Conservation (phyloP, 2,797 vertebrate species). For the Heteromormyrus szaboi region DNA sequence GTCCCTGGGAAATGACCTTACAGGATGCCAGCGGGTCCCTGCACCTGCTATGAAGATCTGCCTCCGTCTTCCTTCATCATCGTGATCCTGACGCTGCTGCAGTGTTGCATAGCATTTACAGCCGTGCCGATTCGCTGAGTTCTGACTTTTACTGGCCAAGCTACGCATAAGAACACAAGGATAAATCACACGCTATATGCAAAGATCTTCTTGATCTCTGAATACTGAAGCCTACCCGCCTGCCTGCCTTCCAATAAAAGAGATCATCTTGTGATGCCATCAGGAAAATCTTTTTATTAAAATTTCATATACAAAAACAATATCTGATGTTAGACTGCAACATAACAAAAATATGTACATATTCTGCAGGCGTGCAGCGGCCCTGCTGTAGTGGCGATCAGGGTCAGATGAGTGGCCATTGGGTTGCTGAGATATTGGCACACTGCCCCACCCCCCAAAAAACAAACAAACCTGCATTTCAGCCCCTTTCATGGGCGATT, state of each 20-base stretch:
- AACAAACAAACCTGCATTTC: background rate
- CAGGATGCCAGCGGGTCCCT: background rate
- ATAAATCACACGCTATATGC: background rate
- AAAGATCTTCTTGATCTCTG: background rate
- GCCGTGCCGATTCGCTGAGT: background rate
- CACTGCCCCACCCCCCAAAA: background rate
- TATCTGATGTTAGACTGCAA: conserved; percentile 47
- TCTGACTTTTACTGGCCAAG: background rate
- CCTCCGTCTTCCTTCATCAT: background rate
- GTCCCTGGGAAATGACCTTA: background rate
- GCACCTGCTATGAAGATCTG: background rate
- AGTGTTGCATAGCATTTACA: background rate
- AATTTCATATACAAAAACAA: conserved; percentile 68
- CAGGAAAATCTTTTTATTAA: conserved; percentile 59
- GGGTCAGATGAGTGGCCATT: background rate
- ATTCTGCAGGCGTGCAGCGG: conserved; percentile 32
- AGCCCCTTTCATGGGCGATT: background rate
- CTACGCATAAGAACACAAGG: background rate
- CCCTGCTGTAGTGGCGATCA: background rate
- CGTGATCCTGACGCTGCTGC: background rate
- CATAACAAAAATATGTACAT: conserved; percentile 62
- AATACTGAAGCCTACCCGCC: background rate
- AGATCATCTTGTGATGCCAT: conserved; percentile 7
- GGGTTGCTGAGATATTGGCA: background rate
- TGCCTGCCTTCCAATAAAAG: background rate